Percentiles rank a stretch among this genome's conserved stretches.
Evolutionary conservation across 2,797 vertebrate species (phyloP).

Genomic region (Limnodromus scolopaceus): DNA sequence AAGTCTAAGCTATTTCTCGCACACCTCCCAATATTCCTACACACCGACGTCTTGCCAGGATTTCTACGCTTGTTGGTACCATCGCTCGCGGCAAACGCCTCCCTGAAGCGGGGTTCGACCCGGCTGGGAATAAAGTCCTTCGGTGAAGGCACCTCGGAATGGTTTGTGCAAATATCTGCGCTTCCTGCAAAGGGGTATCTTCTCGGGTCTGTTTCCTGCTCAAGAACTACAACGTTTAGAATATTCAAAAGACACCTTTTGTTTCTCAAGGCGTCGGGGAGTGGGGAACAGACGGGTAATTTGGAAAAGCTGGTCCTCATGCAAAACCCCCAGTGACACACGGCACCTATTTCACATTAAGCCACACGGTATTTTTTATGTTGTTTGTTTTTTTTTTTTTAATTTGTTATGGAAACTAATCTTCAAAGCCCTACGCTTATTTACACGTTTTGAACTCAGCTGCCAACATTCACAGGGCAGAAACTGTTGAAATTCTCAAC

Average conservation of each 20-base stretch:
- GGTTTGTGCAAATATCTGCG: rapidly evolving
- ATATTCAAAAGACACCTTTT: background rate
- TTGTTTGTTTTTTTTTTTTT: background rate
- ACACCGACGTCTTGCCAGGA: background rate
- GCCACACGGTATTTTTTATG: background rate
- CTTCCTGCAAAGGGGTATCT: background rate
- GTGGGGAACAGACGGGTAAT: background rate
- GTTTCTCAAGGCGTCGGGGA: background rate
- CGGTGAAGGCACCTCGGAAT: background rate
- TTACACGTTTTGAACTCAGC: constrained; percentile 4
- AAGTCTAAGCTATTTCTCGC: background rate
- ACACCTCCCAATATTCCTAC: background rate
- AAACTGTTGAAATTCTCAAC: background rate
- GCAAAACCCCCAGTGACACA: background rate
- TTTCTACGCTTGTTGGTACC: background rate
- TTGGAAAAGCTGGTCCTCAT: background rate
- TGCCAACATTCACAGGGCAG: constrained; percentile 30
- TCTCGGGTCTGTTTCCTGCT: rapidly evolving
- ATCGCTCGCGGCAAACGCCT: background rate
- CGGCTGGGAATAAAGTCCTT: background rate
- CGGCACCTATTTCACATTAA: background rate
- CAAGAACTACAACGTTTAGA: background rate
- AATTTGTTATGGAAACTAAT: constrained; percentile 39
- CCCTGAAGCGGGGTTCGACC: rapidly evolving
- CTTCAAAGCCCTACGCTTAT: constrained; percentile 17